Conservation (phyloP, 2,888 invertebrate species). For the Lapara coniferarum region DNA sequence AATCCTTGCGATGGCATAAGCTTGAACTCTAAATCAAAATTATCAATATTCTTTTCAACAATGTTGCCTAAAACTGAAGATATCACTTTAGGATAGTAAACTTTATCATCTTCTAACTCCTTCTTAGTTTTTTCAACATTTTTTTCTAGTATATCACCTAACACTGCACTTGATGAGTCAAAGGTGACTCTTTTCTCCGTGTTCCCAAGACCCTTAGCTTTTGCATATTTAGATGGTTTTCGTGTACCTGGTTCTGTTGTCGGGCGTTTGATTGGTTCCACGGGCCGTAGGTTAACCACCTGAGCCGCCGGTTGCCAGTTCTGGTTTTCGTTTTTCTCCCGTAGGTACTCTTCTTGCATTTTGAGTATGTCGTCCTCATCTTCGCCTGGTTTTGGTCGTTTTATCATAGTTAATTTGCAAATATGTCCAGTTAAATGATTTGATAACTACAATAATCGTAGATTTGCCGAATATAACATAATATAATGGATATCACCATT, state of each 20-base stretch:
- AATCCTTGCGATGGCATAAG: constrained; percentile 74
- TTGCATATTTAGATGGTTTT: constrained; percentile 74
- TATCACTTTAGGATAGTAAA: constrained; percentile 75
- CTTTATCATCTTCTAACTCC: constrained; percentile 65
- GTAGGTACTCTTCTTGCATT: constrained; percentile 88
- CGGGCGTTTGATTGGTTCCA: constrained; percentile 54
- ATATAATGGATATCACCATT: too few species aligned
- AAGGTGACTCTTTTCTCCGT: constrained; percentile 70
- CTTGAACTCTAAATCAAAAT: constrained; percentile 45
- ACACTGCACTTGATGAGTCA: constrained; percentile 44
- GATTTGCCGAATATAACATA: too few species aligned
- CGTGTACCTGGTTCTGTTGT: constrained; percentile 43
- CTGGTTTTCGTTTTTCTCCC: constrained; percentile 79
- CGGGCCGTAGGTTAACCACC: constrained; percentile 73
- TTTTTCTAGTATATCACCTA: constrained; percentile 69
- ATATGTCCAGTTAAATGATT: too few species aligned
- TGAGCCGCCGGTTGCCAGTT: constrained; percentile 85
- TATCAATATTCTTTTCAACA: constrained; percentile 76
- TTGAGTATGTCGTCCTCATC: constrained; percentile 89
- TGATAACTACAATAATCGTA: too few species aligned
- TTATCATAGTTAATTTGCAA: constrained; percentile 74
- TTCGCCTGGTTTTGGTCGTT: constrained; percentile 87
- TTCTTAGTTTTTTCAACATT: constrained; percentile 43
- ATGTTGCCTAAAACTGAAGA: constrained; percentile 80
- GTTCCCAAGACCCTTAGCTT: constrained; percentile 64